Evolutionary conservation across 2,888 invertebrate genomes (phyloP), one percentile per base, ranked within the genome.

Genomic region (Drosophila nr. perissopoda): DNA sequence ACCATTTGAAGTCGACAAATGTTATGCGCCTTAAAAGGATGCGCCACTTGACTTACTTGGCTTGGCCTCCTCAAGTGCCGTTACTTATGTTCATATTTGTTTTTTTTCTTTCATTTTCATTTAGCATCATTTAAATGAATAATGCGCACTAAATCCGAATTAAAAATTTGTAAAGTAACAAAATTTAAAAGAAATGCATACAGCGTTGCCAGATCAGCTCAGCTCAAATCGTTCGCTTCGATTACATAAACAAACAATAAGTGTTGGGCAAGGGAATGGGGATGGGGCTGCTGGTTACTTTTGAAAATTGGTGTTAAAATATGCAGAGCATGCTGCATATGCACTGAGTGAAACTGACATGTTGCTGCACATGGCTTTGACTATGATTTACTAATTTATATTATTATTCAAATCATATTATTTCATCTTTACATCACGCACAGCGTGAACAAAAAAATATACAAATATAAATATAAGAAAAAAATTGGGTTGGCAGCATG

Each of bases 331-430:
- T 80, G 59, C 64, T 65, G 79, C 67, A 40, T 34, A 59, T 57
- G 16, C 45, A 45, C 21, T 16, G 45, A 16, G 21, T 45, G 21
- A 45, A 25, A 21, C 8, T 8, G 45, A 8, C 45, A 45, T 25
- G 16, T 45, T 25, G 45, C 45, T 60, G 59, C 58, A 45, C 40
- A 42, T 49, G 69, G 65, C 75, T 82, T 73, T 82, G 73, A 73
- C 61, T 85, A 85, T 87, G 90, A 90, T 89, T 86, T 90, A 83
- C 84, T 91, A 91, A 91, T 91, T 92, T 91, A 87, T 45, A 91
- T 92, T 92, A 91, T 91, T 92, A 92, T 92, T 92, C 92, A 92
- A 92, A 92, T 91, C 91, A 90, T 90, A 92, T 90, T 91, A 92
- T 89, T 91, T 87, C 87, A 91, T 91, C 83, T 78, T 80, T 75